Evolutionary conservation across 2,113 vertebrate genomes (phyloP).

Genomic region (Lagopus leucura): DNA sequence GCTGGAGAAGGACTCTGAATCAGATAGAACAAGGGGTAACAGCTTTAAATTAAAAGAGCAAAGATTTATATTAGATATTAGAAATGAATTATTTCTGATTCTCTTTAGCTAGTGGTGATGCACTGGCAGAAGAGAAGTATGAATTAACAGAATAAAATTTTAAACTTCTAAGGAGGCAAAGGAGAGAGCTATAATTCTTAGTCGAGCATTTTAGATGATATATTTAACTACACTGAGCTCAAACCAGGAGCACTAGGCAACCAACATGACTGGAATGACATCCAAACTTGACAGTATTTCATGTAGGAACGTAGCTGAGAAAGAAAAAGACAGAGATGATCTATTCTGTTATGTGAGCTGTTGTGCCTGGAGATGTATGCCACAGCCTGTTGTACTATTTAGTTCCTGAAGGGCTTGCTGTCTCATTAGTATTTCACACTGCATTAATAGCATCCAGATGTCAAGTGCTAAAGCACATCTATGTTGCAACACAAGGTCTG

Average conservation of each 20-base stretch:
- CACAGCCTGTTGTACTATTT: conserved; percentile 1
- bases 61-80: neutral
- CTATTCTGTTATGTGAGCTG: conserved; percentile 7
- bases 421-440: neutral
- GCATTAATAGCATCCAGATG: conserved; percentile 46
- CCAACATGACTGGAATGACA: conserved; percentile 12
- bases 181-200: conserved; percentile 8
- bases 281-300: neutral
- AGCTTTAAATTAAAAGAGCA: neutral
- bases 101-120: neutral
- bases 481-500: neutral
- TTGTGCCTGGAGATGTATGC: conserved; percentile 20
- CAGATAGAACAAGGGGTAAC: neutral
- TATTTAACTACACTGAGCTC: neutral
- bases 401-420: neutral
- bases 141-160: neutral
- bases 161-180: neutral
- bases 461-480: neutral
- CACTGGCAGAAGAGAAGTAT: neutral
- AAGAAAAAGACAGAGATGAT: neutral
- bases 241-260: neutral
- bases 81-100: neutral
- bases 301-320: neutral
- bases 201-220: neutral
- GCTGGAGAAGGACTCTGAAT: neutral